Conservation (phyloP, 1,140 invertebrate genomes). For the Lordiphosa mommai region DNA sequence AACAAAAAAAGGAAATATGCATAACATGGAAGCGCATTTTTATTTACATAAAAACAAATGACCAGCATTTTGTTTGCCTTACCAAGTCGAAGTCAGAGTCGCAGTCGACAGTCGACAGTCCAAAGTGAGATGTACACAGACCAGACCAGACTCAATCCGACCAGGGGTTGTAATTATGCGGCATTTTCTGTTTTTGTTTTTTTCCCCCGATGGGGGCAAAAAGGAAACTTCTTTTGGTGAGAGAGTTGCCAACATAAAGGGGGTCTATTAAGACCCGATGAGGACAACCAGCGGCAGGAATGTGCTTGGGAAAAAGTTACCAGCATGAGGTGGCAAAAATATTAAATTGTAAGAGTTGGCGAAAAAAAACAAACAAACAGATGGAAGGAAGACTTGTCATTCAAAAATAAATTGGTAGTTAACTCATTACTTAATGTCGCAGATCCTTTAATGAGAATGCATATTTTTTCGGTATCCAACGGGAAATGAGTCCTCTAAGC, state of each 20-base stretch:
- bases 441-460: too few species aligned
- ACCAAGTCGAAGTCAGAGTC: slow-evolving; percentile 16
- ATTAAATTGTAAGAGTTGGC: not conserved
- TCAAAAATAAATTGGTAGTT: too few species aligned
- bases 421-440: too few species aligned
- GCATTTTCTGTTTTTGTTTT: slow-evolving; percentile 18
- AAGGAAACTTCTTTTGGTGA: slow-evolving; percentile 17
- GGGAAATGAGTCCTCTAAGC: too few species aligned
- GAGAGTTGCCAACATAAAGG: not conserved
- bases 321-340: slow-evolving; percentile 55
- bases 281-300: slow-evolving; percentile 23
- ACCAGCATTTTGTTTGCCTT: slow-evolving; percentile 65
- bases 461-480: too few species aligned
- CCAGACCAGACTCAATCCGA: slow-evolving; percentile 6
- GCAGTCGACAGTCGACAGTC: slow-evolving; percentile 15
- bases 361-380: not conserved
- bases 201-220: slow-evolving; percentile 23
- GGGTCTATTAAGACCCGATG: slow-evolving; percentile 24
- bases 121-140: slow-evolving; percentile 34
- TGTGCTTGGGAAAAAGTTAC: slow-evolving; percentile 51
- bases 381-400: too few species aligned
- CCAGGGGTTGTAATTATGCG: slow-evolving; percentile 68
- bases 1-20: slow-evolving; percentile 33
- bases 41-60: slow-evolving; percentile 76
- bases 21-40: slow-evolving; percentile 58